Conservation (phyloP, 2,113 vertebrate genomes). For the Pterocles gutturalis region DNA sequence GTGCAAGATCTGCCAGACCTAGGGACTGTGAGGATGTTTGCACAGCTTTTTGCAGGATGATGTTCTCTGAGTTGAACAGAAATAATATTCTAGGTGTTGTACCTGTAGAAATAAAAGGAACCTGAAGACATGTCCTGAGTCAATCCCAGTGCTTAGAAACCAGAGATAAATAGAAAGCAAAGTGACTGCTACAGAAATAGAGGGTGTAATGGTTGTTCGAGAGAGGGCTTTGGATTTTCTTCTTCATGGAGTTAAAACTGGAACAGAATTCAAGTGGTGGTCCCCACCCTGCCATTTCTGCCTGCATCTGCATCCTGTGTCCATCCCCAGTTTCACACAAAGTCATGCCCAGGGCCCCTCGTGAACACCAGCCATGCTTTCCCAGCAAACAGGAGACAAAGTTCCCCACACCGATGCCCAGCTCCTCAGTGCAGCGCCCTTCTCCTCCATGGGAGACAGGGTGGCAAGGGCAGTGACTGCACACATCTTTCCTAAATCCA, state of each 20-base stretch:
- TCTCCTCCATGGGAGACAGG: neutral
- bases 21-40: neutral
- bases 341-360: fast-evolving
- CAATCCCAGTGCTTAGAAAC: neutral
- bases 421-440: neutral
- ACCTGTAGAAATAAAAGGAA: neutral
- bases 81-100: neutral
- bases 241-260: neutral
- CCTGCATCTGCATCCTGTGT: neutral
- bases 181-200: neutral
- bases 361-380: fast-evolving
- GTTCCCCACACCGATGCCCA: fast-evolving
- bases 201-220: neutral
- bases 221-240: neutral
- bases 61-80: neutral
- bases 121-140: neutral
- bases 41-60: neutral
- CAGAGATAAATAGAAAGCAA: neutral
- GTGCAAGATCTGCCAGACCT: neutral
- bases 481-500: neutral
- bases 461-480: neutral
- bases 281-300: neutral
- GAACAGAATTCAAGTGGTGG: neutral
- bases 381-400: neutral
- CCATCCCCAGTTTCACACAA: neutral